A percentile compares a stretch with the other conserved stretches of the same genome.
Conservation (phyloP, 2,113 vertebrate genomes). For the Corvus moneduloides region DNA sequence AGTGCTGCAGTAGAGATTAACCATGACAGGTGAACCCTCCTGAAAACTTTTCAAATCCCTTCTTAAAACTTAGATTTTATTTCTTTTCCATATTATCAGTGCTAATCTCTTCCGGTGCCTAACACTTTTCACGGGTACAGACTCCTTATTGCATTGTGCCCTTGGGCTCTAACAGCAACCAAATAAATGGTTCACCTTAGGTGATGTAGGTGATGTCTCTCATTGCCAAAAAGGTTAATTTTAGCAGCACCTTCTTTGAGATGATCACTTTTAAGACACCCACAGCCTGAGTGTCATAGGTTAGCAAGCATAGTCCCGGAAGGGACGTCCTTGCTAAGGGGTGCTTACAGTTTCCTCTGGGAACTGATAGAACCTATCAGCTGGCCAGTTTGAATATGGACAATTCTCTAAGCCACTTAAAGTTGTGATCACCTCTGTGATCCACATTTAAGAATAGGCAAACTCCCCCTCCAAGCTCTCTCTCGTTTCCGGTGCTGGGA, state of each 20-base stretch:
- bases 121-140: background rate
- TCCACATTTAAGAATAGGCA: too few relatives aligned
- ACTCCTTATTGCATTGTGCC: background rate
- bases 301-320: too few relatives aligned
- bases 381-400: too few relatives aligned
- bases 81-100: background rate
- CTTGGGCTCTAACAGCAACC: background rate
- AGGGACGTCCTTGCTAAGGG: too few relatives aligned
- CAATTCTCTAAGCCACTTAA: too few relatives aligned
- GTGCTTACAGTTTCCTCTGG: too few relatives aligned
- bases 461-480: too few relatives aligned
- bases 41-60: background rate
- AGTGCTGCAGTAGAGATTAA: background rate
- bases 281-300: background rate
- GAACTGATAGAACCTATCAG: too few relatives aligned
- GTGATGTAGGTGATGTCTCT: background rate
- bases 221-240: background rate
- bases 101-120: background rate
- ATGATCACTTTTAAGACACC: background rate
- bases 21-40: background rate
- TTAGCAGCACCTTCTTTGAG: background rate
- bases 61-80: background rate
- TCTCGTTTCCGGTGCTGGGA: too few relatives aligned
- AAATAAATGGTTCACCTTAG: background rate
- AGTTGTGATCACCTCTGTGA: too few relatives aligned